phyloP scores from a whole-genome alignment of 1,140 invertebrate species.

The Carposina sasakii region DNA sequence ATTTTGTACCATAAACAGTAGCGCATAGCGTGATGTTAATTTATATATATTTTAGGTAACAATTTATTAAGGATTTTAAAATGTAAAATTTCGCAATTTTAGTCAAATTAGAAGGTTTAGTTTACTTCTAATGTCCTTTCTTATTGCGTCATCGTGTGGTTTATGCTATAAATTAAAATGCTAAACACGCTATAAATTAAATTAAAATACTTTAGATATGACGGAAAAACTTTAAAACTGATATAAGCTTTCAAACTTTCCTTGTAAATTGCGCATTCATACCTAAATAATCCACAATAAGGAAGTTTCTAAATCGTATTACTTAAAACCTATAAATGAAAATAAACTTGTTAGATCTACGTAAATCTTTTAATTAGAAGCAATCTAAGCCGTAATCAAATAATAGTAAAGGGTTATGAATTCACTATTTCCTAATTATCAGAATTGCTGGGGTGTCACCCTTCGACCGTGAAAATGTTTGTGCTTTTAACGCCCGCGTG shows the following conservation, averaged over 20 bases:
- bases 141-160: too few species aligned
- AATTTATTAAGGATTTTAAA: too few species aligned
- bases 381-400: conserved; percentile 15
- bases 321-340: not conserved
- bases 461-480: not conserved
- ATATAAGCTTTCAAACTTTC: not conserved
- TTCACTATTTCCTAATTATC: conserved; percentile 65
- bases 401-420: conserved; percentile 46
- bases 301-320: not conserved
- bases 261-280: not conserved
- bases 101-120: too few species aligned
- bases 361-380: not conserved
- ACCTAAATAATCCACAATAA: not conserved
- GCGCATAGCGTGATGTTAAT: too few species aligned
- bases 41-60: too few species aligned
- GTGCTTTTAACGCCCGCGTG: not conserved
- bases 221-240: not conserved
- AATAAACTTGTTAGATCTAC: not conserved
- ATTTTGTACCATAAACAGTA: too few species aligned
- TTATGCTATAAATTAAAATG: too few species aligned
- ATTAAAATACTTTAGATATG: not conserved
- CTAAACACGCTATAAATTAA: too few species aligned
- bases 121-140: too few species aligned
- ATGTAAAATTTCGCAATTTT: too few species aligned
- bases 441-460: conserved; percentile 23